Evolutionary conservation across 2,888 invertebrate species (phyloP).

Genomic region (Sipunculus nudus): DNA sequence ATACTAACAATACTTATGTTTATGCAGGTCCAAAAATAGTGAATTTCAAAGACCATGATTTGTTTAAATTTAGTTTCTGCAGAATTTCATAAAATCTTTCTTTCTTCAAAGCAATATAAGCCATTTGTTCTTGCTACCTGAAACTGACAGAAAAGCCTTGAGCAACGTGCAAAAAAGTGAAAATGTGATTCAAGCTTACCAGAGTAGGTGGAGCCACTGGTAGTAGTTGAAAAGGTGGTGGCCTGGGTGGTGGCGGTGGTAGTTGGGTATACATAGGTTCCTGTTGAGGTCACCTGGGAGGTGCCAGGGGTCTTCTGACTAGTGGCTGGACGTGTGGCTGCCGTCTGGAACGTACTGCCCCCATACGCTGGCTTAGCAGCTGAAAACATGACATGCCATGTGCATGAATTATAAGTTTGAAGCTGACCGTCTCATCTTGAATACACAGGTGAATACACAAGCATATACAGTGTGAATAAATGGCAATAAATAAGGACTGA

Average conservation of each 20-base stretch:
- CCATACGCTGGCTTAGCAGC: too few species aligned
- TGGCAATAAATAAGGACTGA: too few species aligned
- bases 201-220: slow-evolving; percentile 46
- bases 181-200: slow-evolving; percentile 32
- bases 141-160: neutral
- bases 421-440: too few species aligned
- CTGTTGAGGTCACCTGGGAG: slow-evolving; percentile 52
- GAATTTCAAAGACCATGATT: too few species aligned
- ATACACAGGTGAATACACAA: too few species aligned
- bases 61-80: too few species aligned
- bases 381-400: neutral
- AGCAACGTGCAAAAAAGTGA: neutral
- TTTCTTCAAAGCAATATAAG: neutral
- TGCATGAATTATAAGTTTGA: too few species aligned
- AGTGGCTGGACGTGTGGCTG: slow-evolving; percentile 15
- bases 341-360: too few species aligned
- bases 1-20: too few species aligned
- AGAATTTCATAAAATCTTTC: too few species aligned
- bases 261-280: slow-evolving; percentile 56
- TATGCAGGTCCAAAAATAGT: too few species aligned
- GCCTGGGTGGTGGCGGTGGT: slow-evolving; percentile 47
- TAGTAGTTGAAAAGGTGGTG: slow-evolving; percentile 51
- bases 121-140: neutral
- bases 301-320: slow-evolving; percentile 47
- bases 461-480: too few species aligned